Evolutionary conservation across 2,888 invertebrate genomes (phyloP), one percentile per base, ranked within the genome.

Genomic region (Saturnia pavonia): DNA sequence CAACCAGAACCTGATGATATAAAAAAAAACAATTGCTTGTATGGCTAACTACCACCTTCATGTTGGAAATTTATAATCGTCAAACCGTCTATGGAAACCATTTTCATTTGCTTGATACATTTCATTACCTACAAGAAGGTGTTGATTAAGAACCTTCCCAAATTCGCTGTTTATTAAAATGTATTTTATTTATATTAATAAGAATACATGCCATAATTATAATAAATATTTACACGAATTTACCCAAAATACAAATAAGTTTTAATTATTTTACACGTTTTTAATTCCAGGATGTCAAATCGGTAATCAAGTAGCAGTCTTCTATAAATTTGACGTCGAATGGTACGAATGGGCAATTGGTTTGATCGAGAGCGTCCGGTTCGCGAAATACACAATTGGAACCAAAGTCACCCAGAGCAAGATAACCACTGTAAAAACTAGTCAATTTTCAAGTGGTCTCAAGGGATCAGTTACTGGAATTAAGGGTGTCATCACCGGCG

Each of bases 321-420:
- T 95, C 91, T 94, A 93, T 87, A 95, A 94, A 76, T 95, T 95
- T 79, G 96, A 95, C 82, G 78, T 95, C 3, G 94, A 94, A 79
- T 95, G 95, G 95, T 94, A 94, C 84, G 86, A 93, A 77, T 94
- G 93, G 91, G 90, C 92, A 0, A 91, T 94, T 43, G 92, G 94
- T 0, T 80, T 92, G 0, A 83, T 89, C 14, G 92, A 93, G 71
- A 91, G 91, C 77, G 85, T 87, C 0, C 78, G 91, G 1, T 94
- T 90, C 82, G 81, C 88, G 0, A 85, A 90, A 69, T 91, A 74
- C 80, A 81, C 80, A n/a, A 78, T 77, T n/a, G 79, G 82, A 3
- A 81, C 84, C 43, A 86, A 86, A 40, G 69, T 83, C 25, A 85
- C 82, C 16, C 82, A 82, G 69, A 85, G 82, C 74, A 76, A 81